Base-by-base conservation (phyloP, 2,888 invertebrate species). In the Parnassius mnemosyne region DNA sequence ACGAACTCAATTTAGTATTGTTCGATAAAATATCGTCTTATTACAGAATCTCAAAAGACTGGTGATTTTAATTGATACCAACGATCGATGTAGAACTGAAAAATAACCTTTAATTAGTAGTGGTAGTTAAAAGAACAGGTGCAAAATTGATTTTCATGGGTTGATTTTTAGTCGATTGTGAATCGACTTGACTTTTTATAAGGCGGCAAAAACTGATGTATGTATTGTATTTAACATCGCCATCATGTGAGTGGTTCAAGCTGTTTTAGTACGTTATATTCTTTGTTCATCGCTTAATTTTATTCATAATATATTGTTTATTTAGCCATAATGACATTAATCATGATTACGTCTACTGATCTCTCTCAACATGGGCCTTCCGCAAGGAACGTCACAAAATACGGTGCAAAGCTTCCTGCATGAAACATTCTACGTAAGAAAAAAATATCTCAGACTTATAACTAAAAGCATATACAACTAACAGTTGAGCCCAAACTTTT, bases 101-200 rank as follows among this genome's bases (percentile, higher is more conserved):
- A 51, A 59, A 59, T 42, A 20, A 20, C 47, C 11, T 10, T 53
- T 47, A 41, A 41, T 53, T 42, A 42, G 20, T 41, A 46, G 46
- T 46, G 42, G 41, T 60, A 47, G 41, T 53, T 60, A 41, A 59
- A 53, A 25, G 10, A 53, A 60, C 53, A 47, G 59, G 46, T 53
- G 52, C 59, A 53, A 60, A 60, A 53, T 53, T 41, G 59, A 53
- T 53, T 60, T 60, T 53, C 53, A 60, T 53, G 34, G 53, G 47
- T 13, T 11, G 16, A 9, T 41, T 42, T 13, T 57, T 50, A 50
- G 50, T 57, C 43, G 50, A 43, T 57, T 51, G 50, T 51, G 3
- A 10, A 46, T 11, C 46, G 46, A 46, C 46, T 46, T 12, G 11
- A 46, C 12, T 34, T 34, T 34, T 34, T n/a, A 46, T 46, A n/a